Conservation (phyloP, 1,140 invertebrate species). For the Melitaea cinxia region DNA sequence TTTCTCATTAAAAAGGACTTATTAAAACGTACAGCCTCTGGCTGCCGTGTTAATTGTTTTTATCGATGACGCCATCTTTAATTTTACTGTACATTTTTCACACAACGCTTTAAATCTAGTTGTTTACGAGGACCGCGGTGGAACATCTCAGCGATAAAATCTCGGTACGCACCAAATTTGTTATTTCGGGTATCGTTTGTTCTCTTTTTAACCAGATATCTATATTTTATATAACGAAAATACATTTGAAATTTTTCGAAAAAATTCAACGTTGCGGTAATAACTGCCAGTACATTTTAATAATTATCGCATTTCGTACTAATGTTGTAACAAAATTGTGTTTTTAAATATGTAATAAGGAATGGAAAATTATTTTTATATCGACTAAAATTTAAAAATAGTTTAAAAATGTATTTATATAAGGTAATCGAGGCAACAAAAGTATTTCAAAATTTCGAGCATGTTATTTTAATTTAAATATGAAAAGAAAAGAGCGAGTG, state of each 20-base stretch:
- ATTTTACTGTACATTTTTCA: constrained; percentile 35
- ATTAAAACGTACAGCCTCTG: constrained; percentile 31
- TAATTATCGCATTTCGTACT: background rate
- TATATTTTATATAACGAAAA: constrained; percentile 8
- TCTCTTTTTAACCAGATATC: constrained; percentile 7
- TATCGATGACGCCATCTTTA: constrained; percentile 53
- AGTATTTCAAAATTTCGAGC: no score
- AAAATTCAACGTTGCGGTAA: background rate
- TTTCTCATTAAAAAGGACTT: constrained; percentile 42
- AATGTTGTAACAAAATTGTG: background rate
- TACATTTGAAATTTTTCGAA: background rate
- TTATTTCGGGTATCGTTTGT: constrained; percentile 11
- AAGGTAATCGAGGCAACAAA: background rate
- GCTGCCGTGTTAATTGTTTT: constrained; percentile 47
- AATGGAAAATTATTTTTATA: background rate
- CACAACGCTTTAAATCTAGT: constrained; percentile 46
- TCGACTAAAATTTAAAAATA: background rate
- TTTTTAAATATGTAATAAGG: background rate
- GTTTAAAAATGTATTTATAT: background rate
- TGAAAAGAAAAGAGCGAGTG: background rate
- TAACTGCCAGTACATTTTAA: background rate
- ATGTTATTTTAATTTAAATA: no score
- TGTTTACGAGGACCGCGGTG: constrained; percentile 43
- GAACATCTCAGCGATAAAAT: constrained; percentile 44
- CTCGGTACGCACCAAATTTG: constrained; percentile 36